Conservation (phyloP, 2,797 vertebrate species). For the Adrianichthys oophorus region DNA sequence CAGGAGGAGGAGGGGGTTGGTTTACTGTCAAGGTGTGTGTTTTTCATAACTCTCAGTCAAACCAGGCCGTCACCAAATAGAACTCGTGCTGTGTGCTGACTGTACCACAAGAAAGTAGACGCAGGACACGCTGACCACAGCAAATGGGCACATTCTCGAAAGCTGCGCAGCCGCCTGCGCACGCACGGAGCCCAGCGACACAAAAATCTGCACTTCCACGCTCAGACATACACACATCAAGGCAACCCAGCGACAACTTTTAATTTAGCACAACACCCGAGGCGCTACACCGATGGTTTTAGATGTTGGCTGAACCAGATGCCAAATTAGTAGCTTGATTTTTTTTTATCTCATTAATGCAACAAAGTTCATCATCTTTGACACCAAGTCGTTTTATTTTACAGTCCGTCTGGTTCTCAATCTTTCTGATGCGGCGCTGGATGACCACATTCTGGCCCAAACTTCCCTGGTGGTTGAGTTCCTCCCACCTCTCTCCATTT, state of each 20-base stretch:
- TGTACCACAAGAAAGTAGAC: constrained; percentile 45
- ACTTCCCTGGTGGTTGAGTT: constrained; percentile 31
- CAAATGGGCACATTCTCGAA: constrained; percentile 25
- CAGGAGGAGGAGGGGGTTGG: constrained; percentile 18
- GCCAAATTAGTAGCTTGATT: neutral
- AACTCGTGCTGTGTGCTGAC: constrained; percentile 18
- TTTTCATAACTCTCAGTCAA: constrained; percentile 30
- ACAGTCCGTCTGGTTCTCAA: neutral
- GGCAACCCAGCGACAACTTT: constrained; percentile 29
- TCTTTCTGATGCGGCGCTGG: constrained; percentile 20
- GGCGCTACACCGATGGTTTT: constrained; percentile 24
- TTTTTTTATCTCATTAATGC: neutral
- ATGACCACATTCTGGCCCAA: constrained; percentile 29
- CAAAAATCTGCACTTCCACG: constrained; percentile 36
- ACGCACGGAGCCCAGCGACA: constrained; percentile 36
- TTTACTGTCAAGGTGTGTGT: constrained; percentile 34
- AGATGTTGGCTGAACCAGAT: constrained; percentile 10
- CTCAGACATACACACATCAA: constrained; percentile 59
- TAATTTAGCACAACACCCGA: constrained; percentile 22
- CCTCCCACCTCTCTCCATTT: constrained; percentile 57
- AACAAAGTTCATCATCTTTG: neutral
- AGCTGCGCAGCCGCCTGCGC: constrained; percentile 6
- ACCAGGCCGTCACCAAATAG: constrained; percentile 29
- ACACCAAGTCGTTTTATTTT: neutral
- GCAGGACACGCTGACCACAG: constrained; percentile 11